Evolutionary conservation across 2,113 vertebrate genomes (phyloP).

Genomic region (Corythaixoides concolor): DNA sequence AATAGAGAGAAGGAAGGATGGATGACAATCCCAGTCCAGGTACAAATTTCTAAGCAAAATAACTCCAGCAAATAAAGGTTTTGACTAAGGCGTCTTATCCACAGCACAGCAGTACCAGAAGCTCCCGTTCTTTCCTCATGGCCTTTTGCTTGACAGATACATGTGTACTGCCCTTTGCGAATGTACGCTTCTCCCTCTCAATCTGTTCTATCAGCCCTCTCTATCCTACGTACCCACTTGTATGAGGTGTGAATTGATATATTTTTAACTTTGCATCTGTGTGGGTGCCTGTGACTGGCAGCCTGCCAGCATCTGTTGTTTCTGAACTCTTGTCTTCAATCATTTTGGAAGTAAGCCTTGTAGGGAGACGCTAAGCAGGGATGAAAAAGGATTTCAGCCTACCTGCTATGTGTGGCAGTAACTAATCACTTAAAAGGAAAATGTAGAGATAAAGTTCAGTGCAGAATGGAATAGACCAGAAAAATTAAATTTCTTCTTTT

Average conservation of each 20-base stretch:
- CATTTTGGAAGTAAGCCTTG: slow-evolving; percentile 54
- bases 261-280: slow-evolving; percentile 67
- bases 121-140: neutral
- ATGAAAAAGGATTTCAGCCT: slow-evolving; percentile 62
- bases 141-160: slow-evolving; percentile 52
- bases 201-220: slow-evolving; percentile 51
- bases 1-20: neutral
- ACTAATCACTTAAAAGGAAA: slow-evolving; percentile 50
- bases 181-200: slow-evolving; percentile 41
- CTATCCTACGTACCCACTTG: slow-evolving; percentile 30
- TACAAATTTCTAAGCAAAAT: neutral
- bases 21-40: neutral
- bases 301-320: slow-evolving; percentile 46
- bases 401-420: slow-evolving; percentile 49
- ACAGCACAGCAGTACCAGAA: neutral
- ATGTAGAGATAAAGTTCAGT: neutral
- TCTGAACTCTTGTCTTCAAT: slow-evolving; percentile 61
- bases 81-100: neutral
- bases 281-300: slow-evolving; percentile 65
- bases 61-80: neutral
- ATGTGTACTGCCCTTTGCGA: slow-evolving; percentile 46
- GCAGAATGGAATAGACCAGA: neutral
- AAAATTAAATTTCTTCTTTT: slow-evolving; percentile 38
- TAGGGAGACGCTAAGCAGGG: slow-evolving; percentile 5
- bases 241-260: slow-evolving; percentile 51